phyloP scores from a whole-genome alignment of 2,888 invertebrate genomes.

The Ennomos fuscantarius region DNA sequence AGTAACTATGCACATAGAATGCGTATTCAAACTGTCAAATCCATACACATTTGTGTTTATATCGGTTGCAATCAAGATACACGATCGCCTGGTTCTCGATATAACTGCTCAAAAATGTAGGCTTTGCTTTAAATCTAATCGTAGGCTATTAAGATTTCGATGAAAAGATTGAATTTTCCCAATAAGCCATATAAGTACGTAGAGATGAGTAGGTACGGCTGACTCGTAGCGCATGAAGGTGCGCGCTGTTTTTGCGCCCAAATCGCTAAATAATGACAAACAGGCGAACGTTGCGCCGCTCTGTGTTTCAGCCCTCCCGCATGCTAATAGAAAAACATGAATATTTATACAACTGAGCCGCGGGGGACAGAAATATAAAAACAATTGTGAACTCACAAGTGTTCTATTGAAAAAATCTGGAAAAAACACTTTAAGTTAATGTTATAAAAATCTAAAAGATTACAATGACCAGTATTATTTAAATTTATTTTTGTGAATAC shows the following conservation, averaged over 20 bases:
- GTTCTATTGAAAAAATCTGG: conserved; percentile 26
- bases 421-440: neutral
- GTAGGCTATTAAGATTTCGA: conserved; percentile 17
- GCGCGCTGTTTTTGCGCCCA: conserved; percentile 74
- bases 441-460: no score
- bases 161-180: conserved; percentile 9
- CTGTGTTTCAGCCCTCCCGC: conserved; percentile 62
- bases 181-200: conserved; percentile 7
- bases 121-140: neutral
- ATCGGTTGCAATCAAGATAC: no score
- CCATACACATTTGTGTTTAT: no score
- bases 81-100: no score
- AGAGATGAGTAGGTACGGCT: conserved; percentile 39
- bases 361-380: conserved; percentile 58
- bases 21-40: no score
- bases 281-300: conserved; percentile 63
- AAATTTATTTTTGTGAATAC: no score
- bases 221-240: conserved; percentile 55
- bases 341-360: conserved; percentile 80
- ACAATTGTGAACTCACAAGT: conserved; percentile 43
- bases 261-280: conserved; percentile 81
- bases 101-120: no score
- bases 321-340: conserved; percentile 78
- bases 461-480: no score
- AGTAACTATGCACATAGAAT: no score